Conservation (phyloP, 2,797 vertebrate species). For the Microctenopoma steveboyesi region DNA sequence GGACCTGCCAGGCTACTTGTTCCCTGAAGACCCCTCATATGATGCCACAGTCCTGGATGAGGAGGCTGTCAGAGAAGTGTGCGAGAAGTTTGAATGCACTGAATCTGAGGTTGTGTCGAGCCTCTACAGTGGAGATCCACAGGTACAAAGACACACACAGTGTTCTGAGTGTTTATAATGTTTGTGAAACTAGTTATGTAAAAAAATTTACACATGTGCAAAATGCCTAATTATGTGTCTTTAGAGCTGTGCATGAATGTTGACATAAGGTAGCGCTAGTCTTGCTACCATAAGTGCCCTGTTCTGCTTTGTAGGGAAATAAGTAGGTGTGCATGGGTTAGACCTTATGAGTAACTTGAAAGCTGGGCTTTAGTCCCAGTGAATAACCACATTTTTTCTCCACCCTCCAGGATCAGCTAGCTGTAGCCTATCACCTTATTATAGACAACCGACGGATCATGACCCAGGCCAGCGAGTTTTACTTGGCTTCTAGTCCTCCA, state of each 20-base stretch:
- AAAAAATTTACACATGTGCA: too few species aligned
- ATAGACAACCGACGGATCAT: conserved; percentile 99
- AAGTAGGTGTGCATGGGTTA: not conserved
- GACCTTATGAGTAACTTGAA: not conserved
- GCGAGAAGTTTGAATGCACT: conserved; percentile 96
- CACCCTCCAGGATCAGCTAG: conserved; percentile 89
- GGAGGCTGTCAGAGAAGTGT: conserved; percentile 95
- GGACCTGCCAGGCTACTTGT: conserved; percentile 95
- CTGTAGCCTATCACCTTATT: conserved; percentile 96
- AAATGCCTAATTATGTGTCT: not conserved
- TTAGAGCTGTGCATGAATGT: too few species aligned
- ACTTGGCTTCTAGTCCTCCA: conserved; percentile 97
- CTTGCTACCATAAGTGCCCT: not conserved
- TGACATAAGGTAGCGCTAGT: not conserved
- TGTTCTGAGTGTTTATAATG: not conserved
- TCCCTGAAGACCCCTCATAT: conserved; percentile 96
- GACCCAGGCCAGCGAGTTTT: conserved; percentile 99
- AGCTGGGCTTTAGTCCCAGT: not conserved
- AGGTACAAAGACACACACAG: conserved; percentile 56
- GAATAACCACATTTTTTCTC: not conserved
- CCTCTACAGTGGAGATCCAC: conserved; percentile 95
- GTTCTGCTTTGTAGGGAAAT: not conserved
- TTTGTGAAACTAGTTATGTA: not conserved
- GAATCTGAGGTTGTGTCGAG: conserved; percentile 95
- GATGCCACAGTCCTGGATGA: conserved; percentile 94